A percentile compares a stretch with the other conserved stretches of the same genome.
Evolutionary conservation across 2,797 vertebrate genomes (phyloP).

Genomic region (Onychomys arenicola): DNA sequence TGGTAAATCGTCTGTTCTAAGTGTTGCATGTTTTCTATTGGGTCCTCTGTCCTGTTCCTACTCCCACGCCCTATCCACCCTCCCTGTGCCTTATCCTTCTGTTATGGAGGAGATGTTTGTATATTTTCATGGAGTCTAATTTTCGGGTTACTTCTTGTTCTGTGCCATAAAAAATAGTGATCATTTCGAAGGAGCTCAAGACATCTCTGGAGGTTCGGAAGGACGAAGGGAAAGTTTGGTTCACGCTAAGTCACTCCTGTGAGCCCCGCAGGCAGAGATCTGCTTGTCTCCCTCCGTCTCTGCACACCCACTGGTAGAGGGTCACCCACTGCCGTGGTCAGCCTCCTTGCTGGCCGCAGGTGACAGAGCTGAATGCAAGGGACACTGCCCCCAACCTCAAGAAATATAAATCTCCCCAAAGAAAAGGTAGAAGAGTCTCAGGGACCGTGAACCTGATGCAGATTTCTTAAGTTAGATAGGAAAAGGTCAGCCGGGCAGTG

Average conservation of each 20-base stretch:
- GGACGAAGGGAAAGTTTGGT: not conserved
- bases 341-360: not conserved
- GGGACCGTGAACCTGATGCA: not conserved
- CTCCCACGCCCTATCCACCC: not conserved
- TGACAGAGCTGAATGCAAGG: not conserved
- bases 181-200: not conserved
- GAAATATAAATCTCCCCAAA: not conserved
- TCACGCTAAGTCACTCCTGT: not conserved
- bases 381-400: not conserved
- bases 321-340: not conserved
- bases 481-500: not conserved
- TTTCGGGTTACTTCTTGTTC: not conserved
- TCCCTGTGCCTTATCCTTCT: not conserved
- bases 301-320: not conserved
- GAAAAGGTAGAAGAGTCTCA: not conserved
- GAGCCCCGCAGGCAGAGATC: not conserved
- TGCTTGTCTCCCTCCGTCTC: not conserved
- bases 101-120: not conserved
- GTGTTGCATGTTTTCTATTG: not conserved
- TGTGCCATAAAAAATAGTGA: conserved; percentile 60
- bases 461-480: not conserved
- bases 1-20: too few relatives aligned
- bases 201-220: not conserved
- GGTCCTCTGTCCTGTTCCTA: not conserved
- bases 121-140: not conserved